Evolutionary conservation across 2,797 vertebrate genomes (phyloP).

Genomic region (Lutjanus campechanus): DNA sequence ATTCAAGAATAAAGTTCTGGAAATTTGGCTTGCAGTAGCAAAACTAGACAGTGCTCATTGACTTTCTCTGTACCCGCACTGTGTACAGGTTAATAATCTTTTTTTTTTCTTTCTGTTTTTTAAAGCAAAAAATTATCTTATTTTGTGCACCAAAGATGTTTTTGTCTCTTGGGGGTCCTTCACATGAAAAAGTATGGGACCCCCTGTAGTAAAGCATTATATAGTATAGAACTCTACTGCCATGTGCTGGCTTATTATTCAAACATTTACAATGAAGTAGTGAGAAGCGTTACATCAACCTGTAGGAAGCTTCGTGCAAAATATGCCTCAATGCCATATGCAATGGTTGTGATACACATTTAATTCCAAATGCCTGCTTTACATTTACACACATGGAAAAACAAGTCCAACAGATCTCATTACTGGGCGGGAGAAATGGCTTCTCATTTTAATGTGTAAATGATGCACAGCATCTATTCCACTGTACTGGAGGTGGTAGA

Average conservation of each 20-base stretch:
- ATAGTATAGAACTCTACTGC: conserved; percentile 26
- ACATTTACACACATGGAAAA: conserved; percentile 28
- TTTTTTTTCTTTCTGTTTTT: too few relatives aligned
- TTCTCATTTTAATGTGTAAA: conserved; percentile 56
- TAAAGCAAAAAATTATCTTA: too few relatives aligned
- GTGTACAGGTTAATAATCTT: too few relatives aligned
- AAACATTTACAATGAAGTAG: conserved; percentile 37
- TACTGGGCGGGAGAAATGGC: conserved; percentile 41
- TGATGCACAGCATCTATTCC: conserved; percentile 59
- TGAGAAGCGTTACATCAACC: conserved; percentile 8
- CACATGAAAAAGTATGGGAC: too few relatives aligned
- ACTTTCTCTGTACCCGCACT: too few relatives aligned
- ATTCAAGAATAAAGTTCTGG: too few relatives aligned
- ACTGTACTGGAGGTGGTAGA: conserved; percentile 43
- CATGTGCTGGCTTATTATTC: conserved; percentile 41
- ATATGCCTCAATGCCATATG: conserved; percentile 4
- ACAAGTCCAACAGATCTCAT: conserved; percentile 52
- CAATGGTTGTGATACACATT: conserved; percentile 37
- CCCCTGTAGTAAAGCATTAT: neutral
- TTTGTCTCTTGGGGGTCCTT: too few relatives aligned
- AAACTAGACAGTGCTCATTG: too few relatives aligned
- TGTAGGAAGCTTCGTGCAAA: conserved; percentile 21
- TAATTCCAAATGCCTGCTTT: conserved; percentile 22
- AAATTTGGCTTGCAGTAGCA: too few relatives aligned
- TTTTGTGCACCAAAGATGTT: too few relatives aligned